These are phyloP conservation scores for Schmidtea mediterranea DNA, from an alignment of 1,140 invertebrate genomes.

Conservation along the genomic window DNA sequence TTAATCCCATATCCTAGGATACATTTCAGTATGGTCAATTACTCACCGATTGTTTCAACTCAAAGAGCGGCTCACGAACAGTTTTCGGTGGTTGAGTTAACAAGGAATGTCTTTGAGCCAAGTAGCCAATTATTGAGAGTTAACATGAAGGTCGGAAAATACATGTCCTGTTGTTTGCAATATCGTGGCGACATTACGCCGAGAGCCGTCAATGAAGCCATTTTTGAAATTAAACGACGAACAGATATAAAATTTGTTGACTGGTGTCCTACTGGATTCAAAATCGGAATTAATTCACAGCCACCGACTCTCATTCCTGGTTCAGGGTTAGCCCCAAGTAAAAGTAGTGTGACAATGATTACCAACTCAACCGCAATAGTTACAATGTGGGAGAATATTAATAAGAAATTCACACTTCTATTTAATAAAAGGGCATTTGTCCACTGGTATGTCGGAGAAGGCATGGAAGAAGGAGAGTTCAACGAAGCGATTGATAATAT, in stretches of 20 bases:
- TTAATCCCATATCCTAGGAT: conserved; percentile 28
- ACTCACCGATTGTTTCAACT: conserved; percentile 1
- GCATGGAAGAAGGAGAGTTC: too few relatives aligned
- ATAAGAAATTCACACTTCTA: conserved; percentile 15
- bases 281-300: conserved; percentile 21
- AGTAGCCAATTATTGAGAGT: conserved; percentile 41
- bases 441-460: too few relatives aligned
- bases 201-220: conserved; percentile 53
- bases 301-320: conserved; percentile 17
- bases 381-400: conserved; percentile 5
- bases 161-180: conserved; percentile 25
- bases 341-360: conserved; percentile 9
- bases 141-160: conserved; percentile 31
- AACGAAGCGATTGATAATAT: conserved; percentile 14
- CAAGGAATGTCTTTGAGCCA: conserved; percentile 34
- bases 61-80: neutral
- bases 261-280: conserved; percentile 54
- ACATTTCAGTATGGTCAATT: conserved; percentile 13
- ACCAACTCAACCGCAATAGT: conserved; percentile 4
- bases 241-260: conserved; percentile 43
- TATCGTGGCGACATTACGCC: conserved; percentile 21
- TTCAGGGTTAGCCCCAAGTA: conserved; percentile 16
- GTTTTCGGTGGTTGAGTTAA: conserved; percentile 13
- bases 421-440: conserved; percentile 12
- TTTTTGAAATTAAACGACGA: conserved; percentile 43